Conservation (phyloP, 2,888 invertebrate species). For the Cylloceria caligata region DNA sequence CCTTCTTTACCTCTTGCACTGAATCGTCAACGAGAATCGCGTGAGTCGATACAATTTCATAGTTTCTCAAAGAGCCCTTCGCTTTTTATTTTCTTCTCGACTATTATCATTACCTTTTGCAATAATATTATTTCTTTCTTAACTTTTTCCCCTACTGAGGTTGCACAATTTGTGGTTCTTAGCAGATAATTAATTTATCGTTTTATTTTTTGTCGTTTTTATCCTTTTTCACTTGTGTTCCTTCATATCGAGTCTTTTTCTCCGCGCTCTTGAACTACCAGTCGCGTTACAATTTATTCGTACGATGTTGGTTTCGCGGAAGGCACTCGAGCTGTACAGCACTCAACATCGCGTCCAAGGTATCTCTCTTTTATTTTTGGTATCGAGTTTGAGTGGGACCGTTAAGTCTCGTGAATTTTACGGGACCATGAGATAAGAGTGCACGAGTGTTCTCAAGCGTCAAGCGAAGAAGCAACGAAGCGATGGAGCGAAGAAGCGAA, state of each 20-base stretch:
- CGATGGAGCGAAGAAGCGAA: slow-evolving; percentile 29
- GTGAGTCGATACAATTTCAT: slow-evolving; percentile 15
- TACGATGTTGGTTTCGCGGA: slow-evolving; percentile 4
- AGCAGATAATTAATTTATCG: neutral
- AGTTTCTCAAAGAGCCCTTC: neutral
- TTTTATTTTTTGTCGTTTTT: slow-evolving; percentile 15
- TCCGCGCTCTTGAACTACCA: neutral
- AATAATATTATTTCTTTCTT: slow-evolving; percentile 25
- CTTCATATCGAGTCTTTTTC: neutral
- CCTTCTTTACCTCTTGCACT: neutral
- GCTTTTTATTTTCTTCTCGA: slow-evolving; percentile 14
- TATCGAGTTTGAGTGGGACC: slow-evolving; percentile 35
- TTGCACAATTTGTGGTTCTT: neutral
- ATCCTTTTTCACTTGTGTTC: slow-evolving; percentile 1
- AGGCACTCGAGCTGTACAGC: neutral
- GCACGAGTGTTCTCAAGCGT: slow-evolving; percentile 5
- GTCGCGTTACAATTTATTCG: slow-evolving; percentile 27
- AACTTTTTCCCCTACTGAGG: neutral
- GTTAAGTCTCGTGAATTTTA: slow-evolving; percentile 61
- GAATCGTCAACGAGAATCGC: slow-evolving; percentile 13
- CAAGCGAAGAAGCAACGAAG: slow-evolving; percentile 16
- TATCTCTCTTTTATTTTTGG: slow-evolving; percentile 19
- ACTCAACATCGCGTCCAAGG: neutral
- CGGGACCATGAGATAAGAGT: slow-evolving; percentile 57
- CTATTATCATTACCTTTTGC: slow-evolving; percentile 42